phyloP scores from a whole-genome alignment of 2,888 invertebrate genomes.

The Phorcus lineatus region DNA sequence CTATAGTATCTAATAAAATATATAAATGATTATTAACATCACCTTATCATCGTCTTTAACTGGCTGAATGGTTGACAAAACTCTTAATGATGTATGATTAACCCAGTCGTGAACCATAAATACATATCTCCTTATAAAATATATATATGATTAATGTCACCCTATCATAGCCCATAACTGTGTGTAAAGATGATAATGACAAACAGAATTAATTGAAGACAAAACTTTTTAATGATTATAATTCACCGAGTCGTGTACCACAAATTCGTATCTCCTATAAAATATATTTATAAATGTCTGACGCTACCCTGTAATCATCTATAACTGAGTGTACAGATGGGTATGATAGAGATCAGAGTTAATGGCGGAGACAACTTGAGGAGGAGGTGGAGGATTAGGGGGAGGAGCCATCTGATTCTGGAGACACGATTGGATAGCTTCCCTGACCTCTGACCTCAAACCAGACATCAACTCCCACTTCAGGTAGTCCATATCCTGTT shows the following conservation, averaged over 20 bases:
- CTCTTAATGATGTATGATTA: too few relatives aligned
- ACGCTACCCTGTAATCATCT: slow-evolving; percentile 27
- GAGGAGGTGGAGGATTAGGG: slow-evolving; percentile 39
- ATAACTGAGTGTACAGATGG: slow-evolving; percentile 74
- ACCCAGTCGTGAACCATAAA: too few relatives aligned
- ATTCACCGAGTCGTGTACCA: too few relatives aligned
- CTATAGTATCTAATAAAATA: too few relatives aligned
- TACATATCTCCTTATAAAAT: too few relatives aligned
- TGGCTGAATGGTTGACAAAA: too few relatives aligned
- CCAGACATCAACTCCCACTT: slow-evolving; percentile 69
- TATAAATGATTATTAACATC: too few relatives aligned
- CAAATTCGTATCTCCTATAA: too few relatives aligned
- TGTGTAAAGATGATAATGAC: slow-evolving; percentile 74
- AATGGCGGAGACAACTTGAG: slow-evolving; percentile 52
- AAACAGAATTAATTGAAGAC: slow-evolving; percentile 67
- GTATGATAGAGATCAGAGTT: slow-evolving; percentile 73
- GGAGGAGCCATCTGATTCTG: slow-evolving; percentile 19
- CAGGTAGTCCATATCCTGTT: slow-evolving; percentile 68
- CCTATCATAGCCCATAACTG: slow-evolving; percentile 71
- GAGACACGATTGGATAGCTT: slow-evolving; percentile 32
- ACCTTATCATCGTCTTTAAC: too few relatives aligned
- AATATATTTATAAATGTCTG: too few relatives aligned
- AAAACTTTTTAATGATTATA: too few relatives aligned
- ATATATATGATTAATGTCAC: too few relatives aligned
- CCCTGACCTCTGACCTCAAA: slow-evolving; percentile 62